Evolutionary conservation across 2,888 invertebrate genomes (phyloP).

Genomic region (Empis livida): DNA sequence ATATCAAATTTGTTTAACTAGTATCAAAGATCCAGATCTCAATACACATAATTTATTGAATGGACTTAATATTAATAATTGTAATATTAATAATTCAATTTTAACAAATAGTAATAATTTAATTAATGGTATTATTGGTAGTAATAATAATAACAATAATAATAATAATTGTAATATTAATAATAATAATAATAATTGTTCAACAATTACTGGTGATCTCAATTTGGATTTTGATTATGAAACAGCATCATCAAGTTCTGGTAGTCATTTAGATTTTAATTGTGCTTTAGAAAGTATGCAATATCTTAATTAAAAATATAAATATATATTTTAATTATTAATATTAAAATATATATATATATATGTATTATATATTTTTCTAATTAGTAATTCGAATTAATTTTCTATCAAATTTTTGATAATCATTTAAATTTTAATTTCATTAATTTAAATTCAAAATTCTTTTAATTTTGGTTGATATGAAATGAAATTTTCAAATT

Average conservation of each 20-base stretch:
- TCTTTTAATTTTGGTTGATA: no score
- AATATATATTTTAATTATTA: conserved; percentile 1
- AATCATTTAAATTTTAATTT: no score
- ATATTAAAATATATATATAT: no score
- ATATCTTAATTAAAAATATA: conserved; percentile 8
- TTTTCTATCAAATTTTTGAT: no score
- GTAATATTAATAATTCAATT: not conserved
- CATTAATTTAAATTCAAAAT: no score
- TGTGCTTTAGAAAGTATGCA: conserved; percentile 12
- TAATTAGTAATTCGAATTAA: no score
- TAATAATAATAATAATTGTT: not conserved
- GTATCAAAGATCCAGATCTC: conserved; percentile 9
- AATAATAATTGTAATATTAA: not conserved
- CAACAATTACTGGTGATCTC: conserved; percentile 7
- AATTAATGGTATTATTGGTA: not conserved
- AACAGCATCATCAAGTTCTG: conserved; percentile 13
- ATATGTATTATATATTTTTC: no score
- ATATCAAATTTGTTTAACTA: conserved; percentile 5
- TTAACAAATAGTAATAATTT: not conserved
- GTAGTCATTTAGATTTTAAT: conserved; percentile 15
- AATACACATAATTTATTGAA: conserved; percentile 2
- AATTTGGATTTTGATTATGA: conserved; percentile 10
- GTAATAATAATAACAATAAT: no score
- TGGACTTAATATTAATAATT: not conserved
- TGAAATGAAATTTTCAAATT: no score